Base-by-base conservation (phyloP, 2,888 invertebrate genomes). In the Colostygia pectinataria region DNA sequence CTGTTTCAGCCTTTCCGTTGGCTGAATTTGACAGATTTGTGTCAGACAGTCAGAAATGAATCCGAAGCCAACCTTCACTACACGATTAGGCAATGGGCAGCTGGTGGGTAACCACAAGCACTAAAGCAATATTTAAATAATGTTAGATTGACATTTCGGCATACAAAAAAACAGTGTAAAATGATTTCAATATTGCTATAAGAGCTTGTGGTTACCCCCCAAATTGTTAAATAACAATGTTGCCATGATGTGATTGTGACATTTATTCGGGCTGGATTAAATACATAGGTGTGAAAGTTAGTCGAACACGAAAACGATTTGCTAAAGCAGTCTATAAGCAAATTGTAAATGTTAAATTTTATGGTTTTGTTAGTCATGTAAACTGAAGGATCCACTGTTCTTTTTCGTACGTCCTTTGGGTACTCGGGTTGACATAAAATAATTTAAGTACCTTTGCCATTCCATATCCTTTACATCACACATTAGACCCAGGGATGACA, bases 401-500 rank as follows among this genome's bases (percentile, higher is more conserved):
- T 55, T 76, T 71, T 68, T 65, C 34, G 18, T 37, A 40, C 27
- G 40, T 71, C 65, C 55, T 55, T 55, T 61, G 38, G 63, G 68
- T 45, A 53, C 50, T 54, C 37, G 43, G 58, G 51, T 39, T 44
- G 46, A 54, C 38, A 51, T 39, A 53, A 40, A 44, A 43, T 40
- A 38, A 36, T 48, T 49, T 44, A 46, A 53, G 70, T 93, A 94
- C 94, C 94, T 94, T 91, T 94, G 93, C 93, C 93, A 93, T 80
- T 94, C 93, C 76, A 84, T 77, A 90, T 96, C 95, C 92, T 91
- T 94, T 90, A 95, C 93, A 92, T 96, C 96, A 91, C 94, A 95
- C 93, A 94, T 95, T 82, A 96, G 93, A 78, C 95, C 96, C 82
- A 95, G 92, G 84, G 94, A 94, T 71, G 93, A 93, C 83, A 97